Evolutionary conservation across 53 echinoderm and acorn worm species (phyloP), one percentile per base, ranked within the genome.

Genomic region (Holothuria leucospilota): DNA sequence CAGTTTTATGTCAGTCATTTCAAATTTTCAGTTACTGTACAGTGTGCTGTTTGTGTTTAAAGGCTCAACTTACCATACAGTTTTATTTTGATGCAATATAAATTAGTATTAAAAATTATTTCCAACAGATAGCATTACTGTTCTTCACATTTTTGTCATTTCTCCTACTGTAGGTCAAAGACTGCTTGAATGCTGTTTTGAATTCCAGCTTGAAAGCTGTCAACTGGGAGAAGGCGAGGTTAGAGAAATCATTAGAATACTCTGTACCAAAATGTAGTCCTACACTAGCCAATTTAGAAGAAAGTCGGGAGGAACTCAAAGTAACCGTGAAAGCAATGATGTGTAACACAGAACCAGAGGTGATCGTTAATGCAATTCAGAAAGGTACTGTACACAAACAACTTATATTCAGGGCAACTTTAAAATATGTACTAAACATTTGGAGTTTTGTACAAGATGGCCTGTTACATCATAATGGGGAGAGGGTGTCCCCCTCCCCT

Each of bases 241-340:
- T 51, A 4, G 52, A 82, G 42, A 62, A 72, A 11, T 66, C 71
- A 29, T 51, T 91, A 8, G 87, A 78, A 63, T 91, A 42, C 49
- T 51, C 80, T 0, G 60, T 61, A 13, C 39, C 84, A 7, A 72
- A 84, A 21, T 86, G 86, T n/a, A 85, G 87, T 53, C 62, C 80
- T 51, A 46, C 82, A 14, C 82, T 87, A 15, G 64, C 72, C n/a
- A 77, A 69, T 27, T 51, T 34, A 2, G 51, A 79, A 9, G 86
- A 88, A 21, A 56, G 51, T 20, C 87, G 93, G 29, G 99, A 95
- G 23, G 91, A 90, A 12, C 61, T 93, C 38, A 99, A 99, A 65
- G 85, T 99, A 20, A 99, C 99, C 0, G 90, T 95, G 52, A 99
- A 99, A 29, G 80, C 93, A 13, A 93, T 99, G 90, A 71, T 92